Base-by-base conservation (phyloP, 2,888 invertebrate species). In the Athalia cordata region DNA sequence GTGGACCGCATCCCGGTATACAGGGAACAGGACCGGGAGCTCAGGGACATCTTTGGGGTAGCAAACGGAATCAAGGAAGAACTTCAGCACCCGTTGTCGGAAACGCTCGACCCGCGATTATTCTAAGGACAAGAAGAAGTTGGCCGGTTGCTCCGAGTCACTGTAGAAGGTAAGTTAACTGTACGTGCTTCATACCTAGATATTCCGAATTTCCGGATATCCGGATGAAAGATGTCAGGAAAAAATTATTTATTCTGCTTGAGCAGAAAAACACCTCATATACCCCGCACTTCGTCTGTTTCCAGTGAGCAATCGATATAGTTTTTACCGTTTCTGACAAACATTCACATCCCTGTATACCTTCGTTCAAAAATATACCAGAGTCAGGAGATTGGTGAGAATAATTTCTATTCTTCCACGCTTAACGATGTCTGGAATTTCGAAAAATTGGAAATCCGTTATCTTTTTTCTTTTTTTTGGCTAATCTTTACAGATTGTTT, bases 121-220 rank as follows among this genome's bases (percentile, higher is more conserved):
- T 95, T 79, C 91, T 95, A 81, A 92, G 95, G 76, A 94, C 94
- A 64, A 91, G 95, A 45, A 91, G 95, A 65, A 95, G 94, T 85
- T 95, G 95, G 95, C 95, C 95, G 0, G 95, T 95, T 52, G 95
- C 95, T 4, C 95, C 95, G 29, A 92, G 93, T 83, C 93, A 93
- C 0, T 93, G 92, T 84, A 92, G 93, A 91, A 94, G 95, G 94
- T 94, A 90, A 88, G 89, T 85, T 50, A 55, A 55, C 9, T 61
- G 5, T 65, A 29, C 50, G 74, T n/a, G 66, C 77, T 43, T 65
- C 15, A 64, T 64, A 75, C 49, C 50, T 15, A 29, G 29, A 29
- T 29, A 29, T 29, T 70, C 3, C n/a, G 29, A 2, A 29, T 29
- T 29, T 29, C 29, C 29, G 1, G n/a, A 29, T 29, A 29, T 29